A percentile compares a stretch with the other conserved stretches of the same genome.
These are phyloP conservation scores for Melanotus villosus DNA, from an alignment of 2,888 invertebrate genomes.

Conservation along the genomic window DNA sequence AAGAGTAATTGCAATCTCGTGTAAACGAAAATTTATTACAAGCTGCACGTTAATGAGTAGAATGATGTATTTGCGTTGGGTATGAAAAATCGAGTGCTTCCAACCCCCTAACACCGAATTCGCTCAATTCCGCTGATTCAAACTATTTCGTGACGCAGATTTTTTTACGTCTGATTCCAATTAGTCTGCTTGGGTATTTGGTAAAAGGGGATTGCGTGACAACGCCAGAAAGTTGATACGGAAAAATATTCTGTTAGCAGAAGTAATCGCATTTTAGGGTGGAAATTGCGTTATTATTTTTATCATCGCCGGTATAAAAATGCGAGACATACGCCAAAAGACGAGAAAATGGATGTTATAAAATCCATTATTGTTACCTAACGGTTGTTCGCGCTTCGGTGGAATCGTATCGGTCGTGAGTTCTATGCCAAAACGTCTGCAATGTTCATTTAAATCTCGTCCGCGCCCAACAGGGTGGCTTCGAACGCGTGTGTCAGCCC, in stretches of 20 bases:
- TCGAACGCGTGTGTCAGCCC: conserved; percentile 43
- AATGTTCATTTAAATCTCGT: conserved; percentile 47
- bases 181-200: conserved; percentile 20
- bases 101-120: neutral
- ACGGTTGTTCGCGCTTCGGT: conserved; percentile 40
- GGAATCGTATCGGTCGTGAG: conserved; percentile 41
- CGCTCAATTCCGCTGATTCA: conserved; percentile 10
- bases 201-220: conserved; percentile 14
- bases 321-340: conserved; percentile 34
- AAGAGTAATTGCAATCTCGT: conserved; percentile 20
- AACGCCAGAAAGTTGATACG: conserved; percentile 23
- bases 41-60: conserved; percentile 10
- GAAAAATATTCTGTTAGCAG: conserved; percentile 31
- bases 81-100: conserved; percentile 31
- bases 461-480: conserved; percentile 42
- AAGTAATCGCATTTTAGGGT: conserved; percentile 27
- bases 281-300: conserved; percentile 36
- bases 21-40: conserved; percentile 29
- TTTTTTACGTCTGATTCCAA: conserved; percentile 32
- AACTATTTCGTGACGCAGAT: conserved; percentile 20
- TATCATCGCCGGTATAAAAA: conserved; percentile 34
- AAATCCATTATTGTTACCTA: conserved; percentile 45
- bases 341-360: conserved; percentile 39
- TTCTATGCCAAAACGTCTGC: conserved; percentile 44
- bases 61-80: conserved; percentile 12